Evolutionary conservation across 2,113 vertebrate species (phyloP).

Genomic region (Aythya baeri): DNA sequence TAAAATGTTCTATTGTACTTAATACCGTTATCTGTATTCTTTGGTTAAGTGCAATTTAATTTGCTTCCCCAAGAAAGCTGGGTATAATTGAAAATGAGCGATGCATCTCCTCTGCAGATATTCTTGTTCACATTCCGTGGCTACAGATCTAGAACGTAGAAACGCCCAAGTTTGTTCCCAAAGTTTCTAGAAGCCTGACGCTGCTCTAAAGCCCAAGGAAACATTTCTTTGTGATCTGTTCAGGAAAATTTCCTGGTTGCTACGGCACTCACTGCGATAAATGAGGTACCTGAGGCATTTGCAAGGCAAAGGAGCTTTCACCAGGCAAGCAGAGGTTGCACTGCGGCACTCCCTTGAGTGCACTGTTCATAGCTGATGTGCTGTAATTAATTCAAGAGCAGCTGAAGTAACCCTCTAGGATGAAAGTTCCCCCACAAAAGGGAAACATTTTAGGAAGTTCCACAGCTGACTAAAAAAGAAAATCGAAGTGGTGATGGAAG

Average conservation of each 20-base stretch:
- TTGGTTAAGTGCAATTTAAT: conserved; percentile 65
- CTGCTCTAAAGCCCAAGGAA: not conserved
- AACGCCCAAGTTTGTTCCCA: not conserved
- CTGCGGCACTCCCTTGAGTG: not conserved
- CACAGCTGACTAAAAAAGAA: not conserved
- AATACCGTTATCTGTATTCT: conserved; percentile 63
- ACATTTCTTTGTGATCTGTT: not conserved
- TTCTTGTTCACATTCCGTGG: not conserved
- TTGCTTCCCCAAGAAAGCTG: conserved; percentile 50
- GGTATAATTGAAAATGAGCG: conserved; percentile 42
- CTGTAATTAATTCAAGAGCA: not conserved
- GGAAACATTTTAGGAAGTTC: not conserved
- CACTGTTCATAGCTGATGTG: not conserved
- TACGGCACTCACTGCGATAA: not conserved
- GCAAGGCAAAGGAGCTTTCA: not conserved
- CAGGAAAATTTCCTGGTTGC: not conserved
- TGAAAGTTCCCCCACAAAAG: not conserved
- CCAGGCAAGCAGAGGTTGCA: not conserved
- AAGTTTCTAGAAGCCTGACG: not conserved
- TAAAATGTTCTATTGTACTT: conserved; percentile 63
- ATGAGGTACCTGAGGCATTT: not conserved
- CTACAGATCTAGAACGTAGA: not conserved
- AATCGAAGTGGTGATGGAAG: not conserved
- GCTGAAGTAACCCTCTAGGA: not conserved
- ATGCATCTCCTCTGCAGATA: not conserved